These are phyloP conservation scores for Lepeophtheirus nordmannii DNA, from an alignment of 2,888 invertebrate species.

Conservation along the genomic window DNA sequence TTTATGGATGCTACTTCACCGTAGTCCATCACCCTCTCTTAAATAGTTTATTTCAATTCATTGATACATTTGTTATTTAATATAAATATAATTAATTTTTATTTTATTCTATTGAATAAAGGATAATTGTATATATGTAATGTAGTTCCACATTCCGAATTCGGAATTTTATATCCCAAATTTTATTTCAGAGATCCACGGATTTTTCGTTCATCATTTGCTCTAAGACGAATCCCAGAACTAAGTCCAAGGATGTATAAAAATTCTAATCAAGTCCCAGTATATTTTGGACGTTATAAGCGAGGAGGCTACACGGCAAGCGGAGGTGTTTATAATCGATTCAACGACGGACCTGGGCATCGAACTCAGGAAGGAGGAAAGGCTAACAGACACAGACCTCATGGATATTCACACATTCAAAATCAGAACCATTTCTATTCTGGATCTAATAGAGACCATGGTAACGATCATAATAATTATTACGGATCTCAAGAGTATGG, in stretches of 20 bases:
- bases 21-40: too few relatives aligned
- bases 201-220: not conserved
- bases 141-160: too few relatives aligned
- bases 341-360: not conserved
- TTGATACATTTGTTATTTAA: too few relatives aligned
- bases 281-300: not conserved
- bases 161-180: not conserved
- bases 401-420: too few relatives aligned
- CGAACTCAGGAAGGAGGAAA: not conserved
- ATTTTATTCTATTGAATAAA: too few relatives aligned
- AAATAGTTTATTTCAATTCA: too few relatives aligned
- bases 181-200: not conserved
- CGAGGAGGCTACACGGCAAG: conserved; percentile 4
- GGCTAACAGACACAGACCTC: not conserved
- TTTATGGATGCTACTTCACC: too few relatives aligned
- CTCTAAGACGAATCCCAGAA: not conserved
- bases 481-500: not conserved
- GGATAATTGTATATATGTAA: too few relatives aligned
- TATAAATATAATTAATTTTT: too few relatives aligned
- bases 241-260: not conserved
- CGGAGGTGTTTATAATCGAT: not conserved
- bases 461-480: not conserved
- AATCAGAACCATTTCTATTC: not conserved
- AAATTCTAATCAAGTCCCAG: not conserved
- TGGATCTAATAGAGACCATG: not conserved